Conservation (phyloP, 2,113 vertebrate genomes). For the Aspidoscelis tigris region DNA sequence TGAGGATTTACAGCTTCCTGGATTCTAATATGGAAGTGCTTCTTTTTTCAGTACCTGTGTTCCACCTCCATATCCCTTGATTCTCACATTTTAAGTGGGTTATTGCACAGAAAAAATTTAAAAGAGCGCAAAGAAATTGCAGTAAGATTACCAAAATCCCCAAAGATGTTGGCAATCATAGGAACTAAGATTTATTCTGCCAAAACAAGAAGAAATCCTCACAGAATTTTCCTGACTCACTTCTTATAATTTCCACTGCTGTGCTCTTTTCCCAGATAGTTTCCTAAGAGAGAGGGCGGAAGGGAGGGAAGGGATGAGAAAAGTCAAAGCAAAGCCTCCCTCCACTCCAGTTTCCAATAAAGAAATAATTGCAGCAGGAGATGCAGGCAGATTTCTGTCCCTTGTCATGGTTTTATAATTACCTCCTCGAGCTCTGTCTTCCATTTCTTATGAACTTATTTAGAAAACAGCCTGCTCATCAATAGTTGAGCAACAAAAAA, state of each 20-base stretch:
- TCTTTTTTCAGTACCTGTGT: neutral
- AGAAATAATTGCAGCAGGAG: constrained; percentile 26
- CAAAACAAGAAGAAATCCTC: neutral
- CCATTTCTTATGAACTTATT: constrained; percentile 58
- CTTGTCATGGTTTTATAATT: constrained; percentile 50
- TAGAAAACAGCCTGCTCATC: constrained; percentile 50
- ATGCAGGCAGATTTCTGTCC: constrained; percentile 15
- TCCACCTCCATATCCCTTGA: neutral
- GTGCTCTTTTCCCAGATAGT: constrained; percentile 12
- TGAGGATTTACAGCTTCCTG: constrained; percentile 39
- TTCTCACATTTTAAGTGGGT: constrained; percentile 13
- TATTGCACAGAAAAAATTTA: neutral
- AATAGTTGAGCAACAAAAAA: constrained; percentile 43
- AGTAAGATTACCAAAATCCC: neutral
- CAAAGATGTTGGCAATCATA: neutral
- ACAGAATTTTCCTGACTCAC: neutral
- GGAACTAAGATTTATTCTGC: neutral
- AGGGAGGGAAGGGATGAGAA: neutral
- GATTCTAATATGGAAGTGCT: neutral
- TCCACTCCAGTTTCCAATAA: constrained; percentile 29
- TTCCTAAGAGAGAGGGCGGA: constrained; percentile 7
- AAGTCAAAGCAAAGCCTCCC: constrained; percentile 7
- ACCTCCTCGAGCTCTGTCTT: constrained; percentile 35
- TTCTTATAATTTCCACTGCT: neutral
- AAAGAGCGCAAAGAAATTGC: neutral